Percentiles rank a stretch among this genome's conserved stretches.
Conservation (phyloP, 2,797 vertebrate genomes). For the Huso huso region DNA sequence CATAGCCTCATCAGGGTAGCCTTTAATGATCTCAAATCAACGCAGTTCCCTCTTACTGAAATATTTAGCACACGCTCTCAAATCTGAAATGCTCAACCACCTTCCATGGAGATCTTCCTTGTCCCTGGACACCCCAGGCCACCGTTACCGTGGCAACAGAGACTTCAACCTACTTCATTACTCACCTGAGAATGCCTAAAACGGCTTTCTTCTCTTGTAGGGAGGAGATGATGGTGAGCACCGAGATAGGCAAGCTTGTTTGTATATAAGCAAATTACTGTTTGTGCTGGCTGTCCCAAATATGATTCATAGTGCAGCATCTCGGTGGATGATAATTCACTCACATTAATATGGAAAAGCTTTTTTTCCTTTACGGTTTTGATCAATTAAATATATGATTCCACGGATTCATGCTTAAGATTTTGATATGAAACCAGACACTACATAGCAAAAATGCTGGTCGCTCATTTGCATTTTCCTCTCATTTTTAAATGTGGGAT, state of each 20-base stretch:
- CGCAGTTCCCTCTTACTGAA: conserved; percentile 47
- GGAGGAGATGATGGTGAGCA: not conserved
- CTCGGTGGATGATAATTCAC: not conserved
- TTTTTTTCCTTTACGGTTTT: not conserved
- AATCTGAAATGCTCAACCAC: conserved; percentile 36
- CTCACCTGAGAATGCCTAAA: conserved; percentile 4
- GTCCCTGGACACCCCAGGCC: conserved; percentile 33
- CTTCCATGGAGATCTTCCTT: not conserved
- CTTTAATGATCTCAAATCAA: conserved; percentile 38
- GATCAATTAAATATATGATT: no score
- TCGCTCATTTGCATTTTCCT: no score
- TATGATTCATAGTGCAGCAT: not conserved
- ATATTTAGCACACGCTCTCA: conserved; percentile 41
- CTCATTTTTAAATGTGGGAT: no score
- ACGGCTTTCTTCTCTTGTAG: conserved; percentile 9
- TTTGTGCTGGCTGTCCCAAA: not conserved
- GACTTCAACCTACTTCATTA: conserved; percentile 27
- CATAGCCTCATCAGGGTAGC: conserved; percentile 27
- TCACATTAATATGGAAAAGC: not conserved
- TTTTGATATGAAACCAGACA: no score
- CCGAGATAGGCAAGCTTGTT: not conserved
- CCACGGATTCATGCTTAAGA: no score
- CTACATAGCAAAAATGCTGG: no score
- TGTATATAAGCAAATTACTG: not conserved
- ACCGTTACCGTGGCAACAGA: conserved; percentile 59